Evolutionary conservation across 2,797 vertebrate genomes (phyloP).

Genomic region (Tragelaphus oryx): DNA sequence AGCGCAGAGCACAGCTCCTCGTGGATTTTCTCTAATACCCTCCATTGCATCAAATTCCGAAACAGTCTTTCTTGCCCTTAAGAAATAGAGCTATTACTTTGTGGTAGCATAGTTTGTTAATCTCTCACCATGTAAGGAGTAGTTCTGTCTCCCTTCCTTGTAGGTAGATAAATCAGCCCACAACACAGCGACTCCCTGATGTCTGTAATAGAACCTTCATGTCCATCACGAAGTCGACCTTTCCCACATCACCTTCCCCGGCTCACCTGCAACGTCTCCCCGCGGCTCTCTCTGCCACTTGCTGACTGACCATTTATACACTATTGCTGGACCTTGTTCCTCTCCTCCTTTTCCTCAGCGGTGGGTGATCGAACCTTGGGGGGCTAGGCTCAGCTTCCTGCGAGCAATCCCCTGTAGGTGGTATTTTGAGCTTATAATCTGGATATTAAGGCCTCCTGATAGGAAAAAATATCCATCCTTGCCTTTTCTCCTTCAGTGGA

Average conservation of each 20-base stretch:
- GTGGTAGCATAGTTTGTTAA: neutral
- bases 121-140: neutral
- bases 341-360: neutral
- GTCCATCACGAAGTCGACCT: neutral
- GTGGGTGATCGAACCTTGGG: neutral
- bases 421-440: neutral
- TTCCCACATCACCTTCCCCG: neutral
- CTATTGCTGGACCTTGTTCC: neutral
- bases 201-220: rapidly evolving
- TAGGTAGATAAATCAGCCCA: neutral
- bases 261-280: neutral
- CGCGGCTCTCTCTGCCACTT: conserved; percentile 10
- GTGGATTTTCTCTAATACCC: conserved; percentile 5
- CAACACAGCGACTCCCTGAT: neutral
- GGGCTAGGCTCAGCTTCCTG: neutral
- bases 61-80: conserved; percentile 34
- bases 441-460: neutral
- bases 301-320: neutral
- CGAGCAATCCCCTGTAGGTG: rapidly evolving
- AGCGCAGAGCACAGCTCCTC: conserved; percentile 24
- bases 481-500: neutral
- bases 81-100: conserved; percentile 20
- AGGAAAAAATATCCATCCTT: neutral
- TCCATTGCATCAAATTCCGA: neutral
- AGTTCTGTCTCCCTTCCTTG: neutral